Percentiles rank a stretch among this genome's conserved stretches.
phyloP scores from a whole-genome alignment of 2,888 invertebrate species.

The Pachydiplax longipennis region DNA sequence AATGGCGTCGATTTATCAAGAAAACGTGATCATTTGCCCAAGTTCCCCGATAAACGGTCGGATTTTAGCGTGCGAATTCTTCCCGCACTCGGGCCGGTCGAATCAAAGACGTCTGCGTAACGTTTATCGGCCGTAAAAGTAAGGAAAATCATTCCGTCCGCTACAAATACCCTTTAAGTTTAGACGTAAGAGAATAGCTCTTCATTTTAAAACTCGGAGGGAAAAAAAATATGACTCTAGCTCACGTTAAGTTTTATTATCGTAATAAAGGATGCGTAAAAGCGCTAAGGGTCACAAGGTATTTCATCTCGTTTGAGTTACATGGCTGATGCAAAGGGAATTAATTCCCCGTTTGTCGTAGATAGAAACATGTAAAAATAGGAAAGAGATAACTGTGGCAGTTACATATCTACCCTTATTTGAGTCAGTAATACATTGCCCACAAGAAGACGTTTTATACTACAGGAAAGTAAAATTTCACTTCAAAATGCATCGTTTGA shows the following conservation, averaged over 20 bases:
- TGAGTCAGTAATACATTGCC: no score
- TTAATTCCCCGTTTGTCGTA: no score
- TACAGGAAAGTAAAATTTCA: no score
- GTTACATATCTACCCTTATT: no score
- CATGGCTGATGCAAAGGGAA: neutral
- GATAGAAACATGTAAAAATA: no score
- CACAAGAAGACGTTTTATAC: no score
- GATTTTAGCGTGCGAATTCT: neutral
- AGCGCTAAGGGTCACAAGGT: neutral
- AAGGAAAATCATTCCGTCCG: neutral
- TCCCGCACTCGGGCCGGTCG: slow-evolving; percentile 5
- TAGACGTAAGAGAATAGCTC: neutral
- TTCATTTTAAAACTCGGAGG: neutral
- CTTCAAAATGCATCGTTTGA: neutral
- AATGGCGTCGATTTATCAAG: slow-evolving; percentile 64
- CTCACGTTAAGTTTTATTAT: neutral
- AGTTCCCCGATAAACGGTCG: neutral
- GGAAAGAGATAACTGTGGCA: no score
- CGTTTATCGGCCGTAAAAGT: slow-evolving; percentile 36
- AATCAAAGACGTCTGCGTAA: neutral
- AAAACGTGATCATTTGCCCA: slow-evolving; percentile 3
- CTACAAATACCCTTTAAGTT: neutral
- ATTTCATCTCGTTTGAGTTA: neutral
- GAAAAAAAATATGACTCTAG: neutral
- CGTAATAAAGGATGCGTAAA: neutral